Evolutionary conservation across 2,888 invertebrate species (phyloP).

Genomic region (Tachina fera): DNA sequence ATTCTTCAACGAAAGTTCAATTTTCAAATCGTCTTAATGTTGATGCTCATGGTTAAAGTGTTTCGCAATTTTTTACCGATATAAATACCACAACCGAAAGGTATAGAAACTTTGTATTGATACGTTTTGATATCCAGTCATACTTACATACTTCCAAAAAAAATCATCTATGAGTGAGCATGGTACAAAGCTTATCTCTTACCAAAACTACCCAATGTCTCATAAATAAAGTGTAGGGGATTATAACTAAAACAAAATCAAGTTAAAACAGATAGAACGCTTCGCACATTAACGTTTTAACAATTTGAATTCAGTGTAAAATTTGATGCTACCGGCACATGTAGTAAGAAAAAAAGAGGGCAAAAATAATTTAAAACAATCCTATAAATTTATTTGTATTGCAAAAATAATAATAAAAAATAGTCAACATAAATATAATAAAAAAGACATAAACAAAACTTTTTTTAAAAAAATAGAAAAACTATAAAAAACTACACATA

Average conservation of each 20-base stretch:
- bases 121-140: too few relatives aligned
- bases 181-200: not conserved
- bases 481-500: not conserved
- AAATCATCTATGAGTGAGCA: not conserved
- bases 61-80: too few relatives aligned
- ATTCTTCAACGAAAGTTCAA: too few relatives aligned
- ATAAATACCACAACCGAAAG: too few relatives aligned
- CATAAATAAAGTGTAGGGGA: constrained; percentile 29
- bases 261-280: constrained; percentile 51
- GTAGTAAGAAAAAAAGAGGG: constrained; percentile 31
- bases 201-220: not conserved
- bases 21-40: too few relatives aligned
- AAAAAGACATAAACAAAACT: not conserved
- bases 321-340: constrained; percentile 64
- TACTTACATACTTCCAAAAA: too few relatives aligned
- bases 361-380: constrained; percentile 25
- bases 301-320: constrained; percentile 58
- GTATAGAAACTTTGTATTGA: too few relatives aligned
- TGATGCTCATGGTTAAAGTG: too few relatives aligned
- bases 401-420: constrained; percentile 24
- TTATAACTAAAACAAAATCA: constrained; percentile 44
- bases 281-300: constrained; percentile 40
- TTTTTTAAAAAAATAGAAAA: not conserved
- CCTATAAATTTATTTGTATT: not conserved
- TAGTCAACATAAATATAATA: not conserved